Base-by-base conservation (phyloP, 2,888 invertebrate species). In the Caradrina kadenii region DNA sequence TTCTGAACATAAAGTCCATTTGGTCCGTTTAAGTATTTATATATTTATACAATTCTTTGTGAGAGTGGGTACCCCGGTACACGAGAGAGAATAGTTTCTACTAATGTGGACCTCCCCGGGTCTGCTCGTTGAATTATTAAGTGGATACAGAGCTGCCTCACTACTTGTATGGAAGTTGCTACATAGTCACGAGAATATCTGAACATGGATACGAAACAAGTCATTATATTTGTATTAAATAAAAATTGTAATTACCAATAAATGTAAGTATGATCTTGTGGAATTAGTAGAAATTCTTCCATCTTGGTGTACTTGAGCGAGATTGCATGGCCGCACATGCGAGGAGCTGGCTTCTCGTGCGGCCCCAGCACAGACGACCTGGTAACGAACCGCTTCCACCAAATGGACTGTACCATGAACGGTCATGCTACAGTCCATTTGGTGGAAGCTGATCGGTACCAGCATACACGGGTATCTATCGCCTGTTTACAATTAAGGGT, bases 61-160 rank as follows among this genome's bases (percentile, higher is more conserved):
- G 72, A 62, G 62, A 53, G 21, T 17, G 42, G 39, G 11, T 13
- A 39, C 39, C 2, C 2, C 39, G 35, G 55, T 54, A 58, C 66
- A 65, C 54, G 49, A 59, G 53, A 56, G 55, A 60, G 21, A 54
- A 70, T 81, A 82, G 79, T 81, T 59, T 55, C 54, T 45, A 67
- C 82, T 83, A 79, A 75, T 75, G 79, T 79, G 68, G 50, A 31
- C 50, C 70, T 54, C 54, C 45, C 61, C 56, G 74, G 60, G 67
- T 56, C 52, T 19, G 15, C n/a, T 35, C 55, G 15, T 6, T 83
- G 81, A 82, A 83, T 82, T 81, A 82, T 82, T 75, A 69, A 83
- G 63, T 21, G 62, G 22, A 45, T 21, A 26, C n/a, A 13, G 71
- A 26, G 45, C 76, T 49, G 71, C 22, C 59, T 53, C 54, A 55